Conservation (phyloP, 2,113 vertebrate species). For the Oryzias melastigma region DNA sequence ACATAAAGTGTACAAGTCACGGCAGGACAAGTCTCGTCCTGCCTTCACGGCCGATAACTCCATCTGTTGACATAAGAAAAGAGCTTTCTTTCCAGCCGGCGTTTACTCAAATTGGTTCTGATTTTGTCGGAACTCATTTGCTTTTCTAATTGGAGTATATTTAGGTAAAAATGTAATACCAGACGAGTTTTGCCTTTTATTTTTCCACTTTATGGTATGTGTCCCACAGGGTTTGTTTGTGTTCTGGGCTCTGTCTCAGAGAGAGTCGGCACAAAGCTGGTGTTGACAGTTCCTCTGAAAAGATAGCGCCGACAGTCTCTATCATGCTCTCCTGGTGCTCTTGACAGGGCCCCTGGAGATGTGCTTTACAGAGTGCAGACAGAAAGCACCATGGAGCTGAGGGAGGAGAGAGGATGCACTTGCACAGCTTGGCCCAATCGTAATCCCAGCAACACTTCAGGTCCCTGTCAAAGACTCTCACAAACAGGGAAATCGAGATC, state of each 20-base stretch:
- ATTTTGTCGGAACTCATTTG: slow-evolving; percentile 26
- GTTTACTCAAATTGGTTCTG: slow-evolving; percentile 3
- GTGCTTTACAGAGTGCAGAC: slow-evolving; percentile 37
- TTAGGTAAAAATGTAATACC: slow-evolving; percentile 11
- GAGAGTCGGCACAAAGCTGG: slow-evolving; percentile 63
- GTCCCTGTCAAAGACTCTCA: slow-evolving; percentile 36
- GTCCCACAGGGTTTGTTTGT: slow-evolving; percentile 64
- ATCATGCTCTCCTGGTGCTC: slow-evolving; percentile 61
- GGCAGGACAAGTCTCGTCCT: slow-evolving; percentile 54
- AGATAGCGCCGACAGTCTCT: slow-evolving; percentile 68
- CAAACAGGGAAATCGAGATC: slow-evolving; percentile 27
- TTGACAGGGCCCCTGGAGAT: slow-evolving; percentile 64
- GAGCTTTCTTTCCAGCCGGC: slow-evolving; percentile 10
- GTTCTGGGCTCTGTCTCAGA: slow-evolving; percentile 51
- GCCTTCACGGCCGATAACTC: slow-evolving; percentile 33
- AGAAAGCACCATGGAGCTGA: slow-evolving; percentile 23
- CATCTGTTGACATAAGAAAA: slow-evolving; percentile 29
- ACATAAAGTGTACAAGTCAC: slow-evolving; percentile 46
- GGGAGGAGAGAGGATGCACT: slow-evolving; percentile 32
- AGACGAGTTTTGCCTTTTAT: slow-evolving; percentile 27
- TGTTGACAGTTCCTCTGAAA: slow-evolving; percentile 65
- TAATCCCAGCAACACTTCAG: slow-evolving; percentile 39
- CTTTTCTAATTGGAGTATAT: slow-evolving; percentile 18
- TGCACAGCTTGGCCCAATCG: slow-evolving; percentile 19
- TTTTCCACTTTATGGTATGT: slow-evolving; percentile 11